Percentiles rank a stretch among this genome's conserved stretches.
Evolutionary conservation across 1,140 invertebrate species (phyloP).

Genomic region (Portunus trituberculatus): DNA sequence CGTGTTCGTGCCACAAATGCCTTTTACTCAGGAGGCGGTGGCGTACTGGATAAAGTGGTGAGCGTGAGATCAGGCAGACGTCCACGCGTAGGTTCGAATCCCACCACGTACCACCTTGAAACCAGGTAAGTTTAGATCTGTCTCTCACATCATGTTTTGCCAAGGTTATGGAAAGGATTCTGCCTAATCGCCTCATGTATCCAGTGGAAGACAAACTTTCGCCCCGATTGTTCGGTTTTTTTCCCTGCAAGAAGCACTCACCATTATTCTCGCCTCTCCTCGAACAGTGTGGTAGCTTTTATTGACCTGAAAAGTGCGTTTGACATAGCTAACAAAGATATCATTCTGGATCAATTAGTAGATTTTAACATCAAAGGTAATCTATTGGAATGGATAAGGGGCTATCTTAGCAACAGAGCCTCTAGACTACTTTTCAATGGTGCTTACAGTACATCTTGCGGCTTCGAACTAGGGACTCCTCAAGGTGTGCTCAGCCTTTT

Average conservation of each 20-base stretch:
- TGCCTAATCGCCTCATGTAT: not conserved
- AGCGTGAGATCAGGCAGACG: too few relatives aligned
- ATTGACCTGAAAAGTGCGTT: not conserved
- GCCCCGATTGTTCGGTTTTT: conserved; percentile 30
- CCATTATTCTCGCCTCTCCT: not conserved
- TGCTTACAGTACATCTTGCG: too few relatives aligned
- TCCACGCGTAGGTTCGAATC: too few relatives aligned
- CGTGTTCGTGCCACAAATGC: too few relatives aligned
- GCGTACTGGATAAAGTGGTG: too few relatives aligned
- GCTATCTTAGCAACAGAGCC: not conserved
- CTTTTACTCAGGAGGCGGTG: too few relatives aligned
- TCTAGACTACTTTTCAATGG: conserved; percentile 32
- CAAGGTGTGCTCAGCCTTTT: conserved; percentile 12
- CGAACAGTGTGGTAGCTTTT: conserved; percentile 28
- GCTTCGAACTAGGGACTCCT: not conserved
- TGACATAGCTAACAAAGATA: conserved; percentile 35
- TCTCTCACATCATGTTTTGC: too few relatives aligned
- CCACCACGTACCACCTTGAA: too few relatives aligned
- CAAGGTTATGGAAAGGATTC: conserved; percentile 11
- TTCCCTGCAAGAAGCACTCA: not conserved
- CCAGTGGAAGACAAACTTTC: conserved; percentile 23
- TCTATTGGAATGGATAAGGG: not conserved
- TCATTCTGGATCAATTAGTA: not conserved
- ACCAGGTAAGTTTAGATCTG: too few relatives aligned
- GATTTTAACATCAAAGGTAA: not conserved